Evolutionary conservation across 2,797 vertebrate species (phyloP).

Genomic region (Urophycis tenuis): DNA sequence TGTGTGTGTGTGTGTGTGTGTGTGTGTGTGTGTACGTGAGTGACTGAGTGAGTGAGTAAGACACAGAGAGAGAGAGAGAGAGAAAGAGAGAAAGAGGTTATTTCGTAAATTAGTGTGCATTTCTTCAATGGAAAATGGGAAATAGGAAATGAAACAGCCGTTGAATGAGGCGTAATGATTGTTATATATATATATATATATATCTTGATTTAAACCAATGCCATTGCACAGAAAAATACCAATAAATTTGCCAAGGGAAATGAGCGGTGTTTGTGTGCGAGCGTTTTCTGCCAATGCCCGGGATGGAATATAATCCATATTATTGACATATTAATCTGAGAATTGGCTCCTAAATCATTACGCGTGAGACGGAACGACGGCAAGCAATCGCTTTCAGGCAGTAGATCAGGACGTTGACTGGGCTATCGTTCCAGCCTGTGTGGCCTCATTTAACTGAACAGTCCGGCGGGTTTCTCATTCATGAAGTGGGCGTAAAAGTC

Average conservation of each 20-base stretch:
- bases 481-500: not conserved
- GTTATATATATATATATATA: too few species aligned
- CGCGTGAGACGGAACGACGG: not conserved
- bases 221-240: not conserved
- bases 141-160: not conserved
- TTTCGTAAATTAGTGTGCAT: not conserved
- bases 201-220: not conserved
- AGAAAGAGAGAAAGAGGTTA: not conserved
- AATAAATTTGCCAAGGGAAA: not conserved
- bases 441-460: not conserved
- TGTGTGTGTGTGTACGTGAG: not conserved
- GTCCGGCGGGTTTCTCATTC: not conserved
- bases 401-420: not conserved
- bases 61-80: not conserved
- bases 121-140: not conserved
- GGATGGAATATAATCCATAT: slow-evolving; percentile 36
- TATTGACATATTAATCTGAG: slow-evolving; percentile 30
- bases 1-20: too few species aligned
- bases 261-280: not conserved
- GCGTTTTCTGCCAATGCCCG: not conserved
- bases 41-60: too few species aligned
- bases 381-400: not conserved
- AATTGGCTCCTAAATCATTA: slow-evolving; percentile 36
- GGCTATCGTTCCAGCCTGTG: not conserved
- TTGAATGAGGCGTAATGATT: not conserved